phyloP scores from a whole-genome alignment of 2,888 invertebrate species.

The Archips xylosteana region DNA sequence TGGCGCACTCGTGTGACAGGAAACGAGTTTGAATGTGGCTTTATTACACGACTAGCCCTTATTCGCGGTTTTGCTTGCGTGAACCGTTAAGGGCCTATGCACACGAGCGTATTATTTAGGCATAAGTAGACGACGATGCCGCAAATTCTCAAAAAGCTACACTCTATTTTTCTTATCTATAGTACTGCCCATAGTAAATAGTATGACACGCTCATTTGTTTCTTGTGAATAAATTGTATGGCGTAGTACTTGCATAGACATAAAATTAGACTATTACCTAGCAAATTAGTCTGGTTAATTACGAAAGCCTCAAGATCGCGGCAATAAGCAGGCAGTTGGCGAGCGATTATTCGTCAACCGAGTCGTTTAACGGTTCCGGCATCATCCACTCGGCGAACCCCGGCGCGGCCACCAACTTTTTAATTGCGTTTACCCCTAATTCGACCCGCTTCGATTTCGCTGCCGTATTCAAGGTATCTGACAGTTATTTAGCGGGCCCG shows the following conservation, averaged over 20 bases:
- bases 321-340: slow-evolving; percentile 17
- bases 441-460: slow-evolving; percentile 6
- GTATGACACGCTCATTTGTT: no score
- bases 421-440: slow-evolving; percentile 42
- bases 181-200: no score
- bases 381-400: slow-evolving; percentile 1
- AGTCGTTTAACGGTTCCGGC: slow-evolving; percentile 21
- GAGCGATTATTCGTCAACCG: slow-evolving; percentile 17
- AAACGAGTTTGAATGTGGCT: slow-evolving; percentile 1
- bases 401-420: slow-evolving; percentile 28
- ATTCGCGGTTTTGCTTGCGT: not conserved
- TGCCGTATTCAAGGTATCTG: slow-evolving; percentile 15
- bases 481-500: not conserved
- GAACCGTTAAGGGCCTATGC: not conserved
- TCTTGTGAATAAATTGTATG: no score
- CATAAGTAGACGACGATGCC: no score
- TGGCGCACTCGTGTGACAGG: slow-evolving; percentile 13
- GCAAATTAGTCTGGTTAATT: slow-evolving; percentile 15
- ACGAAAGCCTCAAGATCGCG: slow-evolving; percentile 8
- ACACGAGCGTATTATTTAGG: no score
- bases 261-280: no score
- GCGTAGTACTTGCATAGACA: no score
- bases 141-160: no score
- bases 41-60: not conserved
- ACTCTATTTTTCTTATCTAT: no score